These are phyloP conservation scores for Bombyx huttoni DNA, from an alignment of 2,888 invertebrate species.

Conservation along the genomic window DNA sequence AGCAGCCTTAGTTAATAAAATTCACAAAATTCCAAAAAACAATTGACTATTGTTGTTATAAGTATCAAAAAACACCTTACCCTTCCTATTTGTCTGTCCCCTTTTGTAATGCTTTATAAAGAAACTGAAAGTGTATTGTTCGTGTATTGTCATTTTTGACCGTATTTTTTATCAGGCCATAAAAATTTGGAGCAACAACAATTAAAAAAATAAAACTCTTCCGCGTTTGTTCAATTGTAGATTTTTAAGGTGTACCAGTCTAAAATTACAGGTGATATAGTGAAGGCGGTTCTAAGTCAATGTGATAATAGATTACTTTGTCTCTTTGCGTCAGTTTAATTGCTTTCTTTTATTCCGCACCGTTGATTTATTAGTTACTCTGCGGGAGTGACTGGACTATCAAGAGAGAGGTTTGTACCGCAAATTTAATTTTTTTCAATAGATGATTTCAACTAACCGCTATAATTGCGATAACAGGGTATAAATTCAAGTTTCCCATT, in stretches of 20 bases:
- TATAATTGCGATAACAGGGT: no score
- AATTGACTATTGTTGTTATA: conserved; percentile 49
- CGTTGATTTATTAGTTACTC: conserved; percentile 57
- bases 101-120: conserved; percentile 56
- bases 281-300: conserved; percentile 48
- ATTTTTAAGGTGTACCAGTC: conserved; percentile 43
- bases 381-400: conserved; percentile 17
- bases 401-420: conserved; percentile 8
- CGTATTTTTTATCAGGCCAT: conserved; percentile 41
- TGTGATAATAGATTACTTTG: conserved; percentile 59
- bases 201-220: conserved; percentile 49
- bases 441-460: no score
- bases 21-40: conserved; percentile 25
- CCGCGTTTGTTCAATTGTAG: conserved; percentile 52
- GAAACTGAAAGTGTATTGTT: conserved; percentile 70
- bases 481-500: no score
- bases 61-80: conserved; percentile 65
- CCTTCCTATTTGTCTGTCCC: conserved; percentile 22
- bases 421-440: conserved; percentile 14
- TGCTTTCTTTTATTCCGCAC: conserved; percentile 55
- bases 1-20: conserved; percentile 6
- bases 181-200: conserved; percentile 66
- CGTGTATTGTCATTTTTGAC: conserved; percentile 42
- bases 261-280: conserved; percentile 65
- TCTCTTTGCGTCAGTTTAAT: conserved; percentile 43